Percentiles rank a stretch among this genome's conserved stretches.
These are phyloP conservation scores for Ranitomeya imitator DNA, from an alignment of 2,113 vertebrate species.

Conservation along the genomic window DNA sequence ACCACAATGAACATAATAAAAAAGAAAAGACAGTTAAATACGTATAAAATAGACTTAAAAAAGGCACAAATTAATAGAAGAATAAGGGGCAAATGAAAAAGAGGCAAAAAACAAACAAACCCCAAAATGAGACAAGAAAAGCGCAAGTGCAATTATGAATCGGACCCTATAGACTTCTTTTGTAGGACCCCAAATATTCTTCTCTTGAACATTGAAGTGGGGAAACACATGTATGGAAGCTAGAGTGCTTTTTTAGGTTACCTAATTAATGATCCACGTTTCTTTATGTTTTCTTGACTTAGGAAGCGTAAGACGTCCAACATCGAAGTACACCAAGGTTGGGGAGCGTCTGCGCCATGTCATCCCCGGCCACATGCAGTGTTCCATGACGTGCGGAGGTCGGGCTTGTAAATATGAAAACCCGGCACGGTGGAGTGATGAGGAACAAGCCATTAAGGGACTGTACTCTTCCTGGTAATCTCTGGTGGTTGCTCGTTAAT, in stretches of 20 bases:
- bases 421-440: conserved; percentile 86
- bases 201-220: no score
- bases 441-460: conserved; percentile 90
- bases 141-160: no score
- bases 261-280: background rate
- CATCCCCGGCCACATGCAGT: conserved; percentile 93
- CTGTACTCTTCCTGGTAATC: conserved; percentile 94
- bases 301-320: conserved; percentile 81
- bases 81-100: no score
- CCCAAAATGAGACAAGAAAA: no score
- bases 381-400: conserved; percentile 94
- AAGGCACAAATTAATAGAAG: no score
- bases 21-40: no score
- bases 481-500: background rate
- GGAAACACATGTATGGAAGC: background rate
- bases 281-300: conserved; percentile 42
- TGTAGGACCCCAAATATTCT: no score
- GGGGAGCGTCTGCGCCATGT: conserved; percentile 92
- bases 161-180: no score
- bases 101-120: no score
- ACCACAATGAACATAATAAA: no score
- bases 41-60: no score
- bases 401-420: conserved; percentile 97
- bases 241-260: background rate
- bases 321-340: conserved; percentile 93